Base-by-base conservation (phyloP, 2,113 vertebrate genomes). In the Mus musculus region DNA sequence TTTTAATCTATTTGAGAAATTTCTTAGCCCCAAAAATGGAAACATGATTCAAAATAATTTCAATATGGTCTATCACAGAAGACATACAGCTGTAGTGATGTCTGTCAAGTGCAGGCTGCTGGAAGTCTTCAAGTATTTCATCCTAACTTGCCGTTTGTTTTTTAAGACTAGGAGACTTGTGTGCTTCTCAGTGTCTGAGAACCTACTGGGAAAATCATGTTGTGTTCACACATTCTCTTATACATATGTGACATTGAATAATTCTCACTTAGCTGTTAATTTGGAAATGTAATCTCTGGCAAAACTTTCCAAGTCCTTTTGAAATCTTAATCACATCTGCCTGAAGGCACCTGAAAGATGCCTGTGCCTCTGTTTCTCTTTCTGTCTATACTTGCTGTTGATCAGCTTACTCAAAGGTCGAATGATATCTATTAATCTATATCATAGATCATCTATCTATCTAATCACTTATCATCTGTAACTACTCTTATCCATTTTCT, bases 1-100 rank as follows among this genome's bases (percentile, higher is more conserved):
- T 91, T 86, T 89, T 95, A 36, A 78, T 65, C 30, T 75, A 96
- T 81, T 46, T 80, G 26, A 67, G 24, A 11, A 61, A 91, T 87
- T 89, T 93, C 19, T 84, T 89, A 36, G 49, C 81, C 39, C 30
- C 72, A 54, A 71, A 88, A 88, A 96, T 42, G 4, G 59, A 89
- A 82, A 81, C 89, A 10, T 90, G 56, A 81, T 67, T 82, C 87
- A 14, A 95, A 89, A 49, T 94, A 75, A 81, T 61, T 73, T 6
- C 14, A 96, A 13, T 39, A 12, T 67, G 24, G 7, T 2, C 22
- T 42, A 78, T 78, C 26, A 87, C 30, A 54, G 19, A 42, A 91
- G 56, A 76, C 8, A 59, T 39, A 30, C 19, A 49, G 6, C 28
- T 33, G 8, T 76, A 17, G 56, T 82, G 28, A 56, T 42, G 22